These are phyloP conservation scores for Hemicrepidius hirtus DNA, from an alignment of 2,888 invertebrate genomes.

Conservation along the genomic window DNA sequence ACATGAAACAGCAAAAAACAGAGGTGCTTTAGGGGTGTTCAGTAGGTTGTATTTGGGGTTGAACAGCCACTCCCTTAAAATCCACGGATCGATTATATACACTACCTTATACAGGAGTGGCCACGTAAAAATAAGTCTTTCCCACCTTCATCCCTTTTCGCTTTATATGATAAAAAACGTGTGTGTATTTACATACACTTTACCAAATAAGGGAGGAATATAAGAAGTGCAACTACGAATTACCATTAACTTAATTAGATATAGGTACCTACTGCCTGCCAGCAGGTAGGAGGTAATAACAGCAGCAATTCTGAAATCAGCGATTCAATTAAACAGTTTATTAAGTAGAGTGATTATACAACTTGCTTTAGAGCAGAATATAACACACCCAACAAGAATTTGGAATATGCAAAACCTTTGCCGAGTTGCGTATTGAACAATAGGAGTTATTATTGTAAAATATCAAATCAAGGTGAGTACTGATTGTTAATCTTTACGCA, in stretches of 20 bases:
- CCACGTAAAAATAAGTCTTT: slow-evolving; percentile 46
- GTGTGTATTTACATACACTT: slow-evolving; percentile 25
- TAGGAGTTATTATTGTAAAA: too few species aligned
- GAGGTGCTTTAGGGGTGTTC: slow-evolving; percentile 47
- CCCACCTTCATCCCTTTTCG: slow-evolving; percentile 19
- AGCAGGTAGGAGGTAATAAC: too few species aligned
- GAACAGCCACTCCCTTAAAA: slow-evolving; percentile 53
- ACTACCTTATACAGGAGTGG: slow-evolving; percentile 55
- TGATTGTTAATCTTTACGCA: too few species aligned
- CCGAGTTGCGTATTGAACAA: too few species aligned
- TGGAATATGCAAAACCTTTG: too few species aligned
- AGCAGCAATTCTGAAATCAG: too few species aligned
- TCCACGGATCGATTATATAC: slow-evolving; percentile 53
- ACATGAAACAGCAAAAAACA: not conserved
- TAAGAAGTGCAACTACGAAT: not conserved
- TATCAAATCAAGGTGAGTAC: too few species aligned
- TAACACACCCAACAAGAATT: too few species aligned
- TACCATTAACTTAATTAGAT: not conserved
- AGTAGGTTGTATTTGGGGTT: slow-evolving; percentile 49
- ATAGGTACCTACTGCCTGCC: too few species aligned
- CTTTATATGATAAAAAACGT: slow-evolving; percentile 12
- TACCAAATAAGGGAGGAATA: not conserved
- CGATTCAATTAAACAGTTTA: too few species aligned
- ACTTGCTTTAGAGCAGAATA: too few species aligned
- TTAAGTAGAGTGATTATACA: too few species aligned